Conservation (phyloP, 2,888 invertebrate genomes). For the Autographa pulchrina region DNA sequence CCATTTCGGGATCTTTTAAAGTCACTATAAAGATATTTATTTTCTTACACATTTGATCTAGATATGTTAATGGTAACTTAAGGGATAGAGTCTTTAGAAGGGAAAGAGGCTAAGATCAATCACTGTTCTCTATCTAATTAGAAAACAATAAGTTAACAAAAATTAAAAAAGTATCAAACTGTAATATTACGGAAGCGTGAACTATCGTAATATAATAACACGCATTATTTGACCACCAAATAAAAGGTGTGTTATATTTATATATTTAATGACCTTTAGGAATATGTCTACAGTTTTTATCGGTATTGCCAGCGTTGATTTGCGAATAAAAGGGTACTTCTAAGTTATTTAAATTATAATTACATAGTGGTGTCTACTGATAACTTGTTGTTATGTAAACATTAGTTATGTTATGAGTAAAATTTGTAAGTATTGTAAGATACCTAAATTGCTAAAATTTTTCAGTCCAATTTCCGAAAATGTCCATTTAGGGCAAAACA, state of each 20-base stretch:
- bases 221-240: slow-evolving; percentile 37
- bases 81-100: too few relatives aligned
- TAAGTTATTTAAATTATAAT: background rate
- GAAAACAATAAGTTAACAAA: background rate
- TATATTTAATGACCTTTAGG: slow-evolving; percentile 38
- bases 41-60: too few relatives aligned
- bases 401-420: background rate
- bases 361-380: background rate
- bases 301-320: background rate
- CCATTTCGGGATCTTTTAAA: too few relatives aligned
- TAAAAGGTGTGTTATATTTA: slow-evolving; percentile 39
- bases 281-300: slow-evolving; percentile 22
- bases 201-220: slow-evolving; percentile 50
- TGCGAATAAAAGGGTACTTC: slow-evolving; percentile 7
- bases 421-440: too few relatives aligned
- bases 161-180: slow-evolving; percentile 9
- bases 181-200: slow-evolving; percentile 46
- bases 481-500: too few relatives aligned
- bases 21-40: too few relatives aligned
- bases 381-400: background rate
- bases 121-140: background rate
- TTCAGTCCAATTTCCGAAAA: too few relatives aligned
- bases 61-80: too few relatives aligned
- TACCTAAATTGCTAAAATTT: too few relatives aligned
- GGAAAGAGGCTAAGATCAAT: too few relatives aligned